Evolutionary conservation across 2,113 vertebrate species (phyloP).

Genomic region (Porphyrio hochstetteri): DNA sequence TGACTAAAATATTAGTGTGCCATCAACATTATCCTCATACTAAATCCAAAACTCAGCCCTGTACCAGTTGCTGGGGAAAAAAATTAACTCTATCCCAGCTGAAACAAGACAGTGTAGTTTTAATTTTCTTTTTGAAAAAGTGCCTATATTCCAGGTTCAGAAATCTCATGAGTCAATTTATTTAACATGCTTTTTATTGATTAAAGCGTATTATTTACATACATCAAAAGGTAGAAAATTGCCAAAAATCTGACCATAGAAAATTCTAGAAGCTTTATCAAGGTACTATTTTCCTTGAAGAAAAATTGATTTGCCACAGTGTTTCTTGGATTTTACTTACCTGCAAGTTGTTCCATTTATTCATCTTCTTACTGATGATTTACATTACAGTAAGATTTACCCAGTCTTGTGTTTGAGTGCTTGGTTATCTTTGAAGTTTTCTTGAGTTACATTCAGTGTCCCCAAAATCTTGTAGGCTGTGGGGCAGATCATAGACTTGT

Average conservation of each 20-base stretch:
- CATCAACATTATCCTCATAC: no score
- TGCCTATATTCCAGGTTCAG: background rate
- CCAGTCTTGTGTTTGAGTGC: background rate
- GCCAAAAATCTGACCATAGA: background rate
- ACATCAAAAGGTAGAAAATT: background rate
- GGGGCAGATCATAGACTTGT: background rate
- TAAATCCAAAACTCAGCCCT: no score
- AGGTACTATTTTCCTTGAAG: background rate
- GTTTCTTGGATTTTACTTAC: background rate
- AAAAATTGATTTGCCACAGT: background rate
- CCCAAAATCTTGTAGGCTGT: background rate
- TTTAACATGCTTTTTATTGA: background rate
- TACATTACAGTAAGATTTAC: background rate
- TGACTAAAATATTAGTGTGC: no score
- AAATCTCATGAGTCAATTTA: background rate
- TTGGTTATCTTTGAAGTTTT: background rate
- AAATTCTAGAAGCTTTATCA: background rate
- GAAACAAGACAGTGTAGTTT: background rate
- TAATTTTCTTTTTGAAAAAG: background rate
- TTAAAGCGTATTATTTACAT: background rate
- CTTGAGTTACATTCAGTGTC: accelerated
- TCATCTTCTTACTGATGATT: background rate
- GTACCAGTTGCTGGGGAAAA: no score
- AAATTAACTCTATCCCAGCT: no score
- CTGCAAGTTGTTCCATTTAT: background rate